Evolutionary conservation across 2,888 invertebrate species (phyloP).

Genomic region (Drosophila aldrichi): DNA sequence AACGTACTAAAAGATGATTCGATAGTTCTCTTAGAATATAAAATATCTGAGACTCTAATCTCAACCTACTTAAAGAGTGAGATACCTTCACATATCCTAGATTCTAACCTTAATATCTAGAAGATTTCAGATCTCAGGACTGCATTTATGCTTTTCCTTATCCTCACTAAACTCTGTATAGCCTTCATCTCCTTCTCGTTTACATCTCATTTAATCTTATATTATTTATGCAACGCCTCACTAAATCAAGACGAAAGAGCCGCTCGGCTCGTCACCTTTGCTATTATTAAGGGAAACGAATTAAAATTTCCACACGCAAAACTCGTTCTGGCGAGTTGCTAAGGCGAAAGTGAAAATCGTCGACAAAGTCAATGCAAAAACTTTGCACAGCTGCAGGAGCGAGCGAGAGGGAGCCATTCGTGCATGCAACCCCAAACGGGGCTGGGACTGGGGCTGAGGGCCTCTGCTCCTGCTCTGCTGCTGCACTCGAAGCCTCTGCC

Average conservation of each 20-base stretch:
- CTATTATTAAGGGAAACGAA: conserved; percentile 66
- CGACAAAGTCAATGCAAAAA: conserved; percentile 42
- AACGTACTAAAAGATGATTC: no score
- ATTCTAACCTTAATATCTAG: no score
- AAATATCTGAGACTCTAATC: background rate
- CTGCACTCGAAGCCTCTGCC: background rate
- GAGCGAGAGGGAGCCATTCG: background rate
- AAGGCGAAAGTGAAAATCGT: conserved; percentile 59
- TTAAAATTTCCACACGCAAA: conserved; percentile 52
- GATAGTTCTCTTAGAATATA: background rate
- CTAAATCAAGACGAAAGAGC: background rate
- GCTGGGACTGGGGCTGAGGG: no score
- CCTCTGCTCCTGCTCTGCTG: no score
- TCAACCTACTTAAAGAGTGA: background rate
- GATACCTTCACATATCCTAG: no score
- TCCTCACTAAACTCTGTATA: no score
- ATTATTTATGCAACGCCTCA: conserved; percentile 1
- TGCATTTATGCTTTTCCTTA: no score
- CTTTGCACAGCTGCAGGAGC: conserved; percentile 20
- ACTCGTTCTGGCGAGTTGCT: conserved; percentile 51
- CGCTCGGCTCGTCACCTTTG: conserved; percentile 25
- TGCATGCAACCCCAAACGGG: background rate
- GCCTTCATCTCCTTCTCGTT: no score
- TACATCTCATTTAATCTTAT: background rate
- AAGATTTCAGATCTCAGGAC: no score